Base-by-base conservation (phyloP, 2,888 invertebrate species). In the Yponomeuta malinellus region DNA sequence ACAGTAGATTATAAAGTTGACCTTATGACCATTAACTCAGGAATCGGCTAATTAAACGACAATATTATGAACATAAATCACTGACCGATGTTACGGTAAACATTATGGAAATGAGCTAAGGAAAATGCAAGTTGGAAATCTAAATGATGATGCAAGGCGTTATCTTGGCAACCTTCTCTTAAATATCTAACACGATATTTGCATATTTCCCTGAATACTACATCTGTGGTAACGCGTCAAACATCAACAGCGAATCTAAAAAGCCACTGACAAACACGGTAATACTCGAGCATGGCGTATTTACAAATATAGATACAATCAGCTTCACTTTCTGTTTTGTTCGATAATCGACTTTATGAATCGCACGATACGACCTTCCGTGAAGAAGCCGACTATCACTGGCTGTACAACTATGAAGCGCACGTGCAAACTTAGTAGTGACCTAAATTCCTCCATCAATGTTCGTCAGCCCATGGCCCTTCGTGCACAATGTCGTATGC, bases 341-440 rank as follows among this genome's bases (percentile, higher is more conserved):
- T 43, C 43, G 6, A 43, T 43, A 43, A 43, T 43, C 43, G 43
- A 43, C 43, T 43, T 43, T 43, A 43, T 8, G 8, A 8, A 43
- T 43, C 43, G 43, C 43, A 1, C 43, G 43, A 43, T 43, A 43
- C 3, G 43, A 43, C 43, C 43, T 43, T 43, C 8, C 43, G 43
- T 43, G 43, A 43, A 43, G 43, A 43, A 43, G 43, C 43, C 8
- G 43, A 8, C 43, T 43, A 43, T 43, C 43, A 43, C 8, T 43
- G 43, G 43, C 8, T 43, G 43, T 43, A 43, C 12, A 59, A 59
- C 12, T 59, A 59, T 59, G 52, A 63, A 43, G 63, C 59, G 70
- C 70, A 70, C 70, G 70, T 85, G 84, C 83, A 83, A 84, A 84
- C 84, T 80, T 77, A 77, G 78, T 75, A 33, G 72, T 81, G 84